phyloP scores from a whole-genome alignment of 2,797 vertebrate species.

The Anguilla anguilla region DNA sequence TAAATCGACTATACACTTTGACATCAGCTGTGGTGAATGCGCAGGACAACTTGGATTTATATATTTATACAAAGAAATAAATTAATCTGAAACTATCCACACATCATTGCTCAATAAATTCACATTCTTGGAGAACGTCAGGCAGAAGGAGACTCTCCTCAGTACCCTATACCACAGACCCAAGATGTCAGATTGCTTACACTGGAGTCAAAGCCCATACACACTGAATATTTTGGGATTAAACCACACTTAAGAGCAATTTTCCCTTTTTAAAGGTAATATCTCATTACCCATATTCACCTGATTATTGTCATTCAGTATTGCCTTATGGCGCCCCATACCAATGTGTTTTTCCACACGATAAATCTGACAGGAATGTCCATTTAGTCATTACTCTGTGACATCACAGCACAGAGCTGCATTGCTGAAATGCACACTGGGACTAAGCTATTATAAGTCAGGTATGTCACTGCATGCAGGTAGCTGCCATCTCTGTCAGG shows the following conservation, averaged over 20 bases:
- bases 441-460: constrained; percentile 54
- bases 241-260: not conserved
- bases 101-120: constrained; percentile 13
- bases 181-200: constrained; percentile 10
- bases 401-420: not conserved
- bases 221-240: not conserved
- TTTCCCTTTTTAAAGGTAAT: constrained; percentile 1
- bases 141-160: not conserved
- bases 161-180: not conserved
- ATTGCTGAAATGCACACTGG: constrained; percentile 56
- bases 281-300: constrained; percentile 8
- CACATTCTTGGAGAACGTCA: not conserved
- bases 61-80: constrained; percentile 79
- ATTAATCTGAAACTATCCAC: constrained; percentile 56
- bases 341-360: constrained; percentile 15
- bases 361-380: constrained; percentile 10
- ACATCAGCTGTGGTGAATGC: constrained; percentile 72
- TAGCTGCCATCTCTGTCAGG: constrained; percentile 15
- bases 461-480: constrained; percentile 23
- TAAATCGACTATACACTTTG: constrained; percentile 70
- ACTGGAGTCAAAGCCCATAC: not conserved
- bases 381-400: constrained; percentile 11
- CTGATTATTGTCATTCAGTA: constrained; percentile 19
- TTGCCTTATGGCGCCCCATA: constrained; percentile 26
- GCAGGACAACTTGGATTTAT: constrained; percentile 68